Conservation (phyloP, 1,140 invertebrate species). For the Planococcus citri region DNA sequence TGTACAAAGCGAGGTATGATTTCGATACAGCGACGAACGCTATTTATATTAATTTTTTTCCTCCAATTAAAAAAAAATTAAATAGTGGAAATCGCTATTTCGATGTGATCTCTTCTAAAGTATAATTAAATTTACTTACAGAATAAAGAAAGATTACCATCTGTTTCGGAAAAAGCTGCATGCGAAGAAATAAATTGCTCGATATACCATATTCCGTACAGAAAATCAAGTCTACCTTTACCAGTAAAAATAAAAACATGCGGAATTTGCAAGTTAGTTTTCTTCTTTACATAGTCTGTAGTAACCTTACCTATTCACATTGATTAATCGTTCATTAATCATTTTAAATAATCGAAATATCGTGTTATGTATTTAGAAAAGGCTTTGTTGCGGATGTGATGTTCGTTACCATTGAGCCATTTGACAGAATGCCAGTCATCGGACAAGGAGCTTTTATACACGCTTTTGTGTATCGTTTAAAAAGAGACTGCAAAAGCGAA, state of each 20-base stretch:
- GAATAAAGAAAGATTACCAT: neutral
- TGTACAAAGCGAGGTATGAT: too few species aligned
- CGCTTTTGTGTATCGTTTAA: slow-evolving; percentile 62
- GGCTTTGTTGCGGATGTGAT: slow-evolving; percentile 80
- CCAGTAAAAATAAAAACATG: slow-evolving; percentile 51
- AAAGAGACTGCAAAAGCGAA: slow-evolving; percentile 69
- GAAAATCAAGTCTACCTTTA: slow-evolving; percentile 54
- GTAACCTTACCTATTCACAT: neutral
- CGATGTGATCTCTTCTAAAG: too few species aligned
- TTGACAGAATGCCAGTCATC: slow-evolving; percentile 54
- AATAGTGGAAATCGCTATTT: too few species aligned
- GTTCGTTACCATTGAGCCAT: slow-evolving; percentile 76
- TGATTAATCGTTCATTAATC: slow-evolving; percentile 18
- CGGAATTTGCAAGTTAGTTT: slow-evolving; percentile 49
- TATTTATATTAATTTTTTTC: too few species aligned
- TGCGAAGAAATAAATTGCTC: slow-evolving; percentile 33
- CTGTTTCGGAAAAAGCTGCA: neutral
- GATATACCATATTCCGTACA: slow-evolving; percentile 72
- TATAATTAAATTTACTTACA: neutral
- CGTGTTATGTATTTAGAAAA: slow-evolving; percentile 42
- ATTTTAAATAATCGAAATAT: slow-evolving; percentile 6
- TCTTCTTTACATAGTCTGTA: neutral
- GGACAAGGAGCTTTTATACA: slow-evolving; percentile 64
- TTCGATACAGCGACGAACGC: too few species aligned
- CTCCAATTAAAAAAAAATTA: too few species aligned